These are phyloP conservation scores for Synodontis membranacea DNA, from an alignment of 2,113 vertebrate genomes.

Conservation along the genomic window DNA sequence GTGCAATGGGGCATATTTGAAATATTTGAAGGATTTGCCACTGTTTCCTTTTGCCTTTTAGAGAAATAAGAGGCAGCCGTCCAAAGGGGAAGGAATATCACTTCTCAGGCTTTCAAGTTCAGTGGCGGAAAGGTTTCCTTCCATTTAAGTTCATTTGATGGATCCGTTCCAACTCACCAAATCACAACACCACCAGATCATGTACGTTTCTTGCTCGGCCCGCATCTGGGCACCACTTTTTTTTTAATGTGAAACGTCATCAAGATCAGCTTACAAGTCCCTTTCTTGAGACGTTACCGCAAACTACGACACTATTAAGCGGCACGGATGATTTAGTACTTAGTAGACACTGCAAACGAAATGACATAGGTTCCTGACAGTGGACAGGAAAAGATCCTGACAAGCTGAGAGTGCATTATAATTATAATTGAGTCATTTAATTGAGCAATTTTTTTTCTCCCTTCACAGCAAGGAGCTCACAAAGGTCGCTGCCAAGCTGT, in stretches of 20 bases:
- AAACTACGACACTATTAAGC: neutral
- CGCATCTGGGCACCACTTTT: neutral
- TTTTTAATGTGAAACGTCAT: neutral
- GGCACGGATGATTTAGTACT: neutral
- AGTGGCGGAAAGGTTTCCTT: neutral
- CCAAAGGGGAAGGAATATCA: no score
- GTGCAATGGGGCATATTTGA: constrained; percentile 19
- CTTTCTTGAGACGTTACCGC: neutral
- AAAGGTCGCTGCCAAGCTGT: constrained; percentile 34
- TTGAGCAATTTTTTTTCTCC: constrained; percentile 11
- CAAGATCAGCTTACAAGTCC: neutral
- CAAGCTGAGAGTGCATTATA: constrained; percentile 29
- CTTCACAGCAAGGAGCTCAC: neutral
- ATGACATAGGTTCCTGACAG: constrained; percentile 33
- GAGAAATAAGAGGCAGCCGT: neutral
- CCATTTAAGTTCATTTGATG: neutral
- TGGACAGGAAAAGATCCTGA: constrained; percentile 19
- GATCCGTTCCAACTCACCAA: neutral
- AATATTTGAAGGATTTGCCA: constrained; percentile 18
- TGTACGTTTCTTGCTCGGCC: neutral
- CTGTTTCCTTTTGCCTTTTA: neutral
- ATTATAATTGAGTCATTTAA: constrained; percentile 31
- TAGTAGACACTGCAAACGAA: constrained; percentile 9
- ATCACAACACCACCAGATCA: neutral
- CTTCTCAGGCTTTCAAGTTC: neutral